These are phyloP conservation scores for Lapara coniferarum DNA, from an alignment of 2,888 invertebrate genomes.

Conservation along the genomic window DNA sequence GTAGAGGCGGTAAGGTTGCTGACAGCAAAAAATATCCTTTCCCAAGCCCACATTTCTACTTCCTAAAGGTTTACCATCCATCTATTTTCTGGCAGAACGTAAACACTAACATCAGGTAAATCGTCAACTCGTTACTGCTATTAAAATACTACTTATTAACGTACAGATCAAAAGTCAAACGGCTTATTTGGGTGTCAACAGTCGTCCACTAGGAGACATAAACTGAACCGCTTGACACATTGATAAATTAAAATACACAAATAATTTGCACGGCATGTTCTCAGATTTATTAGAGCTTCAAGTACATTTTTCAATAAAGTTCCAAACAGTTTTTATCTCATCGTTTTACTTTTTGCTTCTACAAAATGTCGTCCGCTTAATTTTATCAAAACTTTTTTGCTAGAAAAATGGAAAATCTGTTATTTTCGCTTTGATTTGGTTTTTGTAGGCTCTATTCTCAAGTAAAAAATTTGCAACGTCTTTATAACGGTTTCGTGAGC, in stretches of 20 bases:
- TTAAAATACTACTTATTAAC: not conserved
- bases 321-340: slow-evolving; percentile 15
- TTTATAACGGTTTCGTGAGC: not conserved
- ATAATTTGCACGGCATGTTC: not conserved
- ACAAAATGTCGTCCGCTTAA: slow-evolving; percentile 3
- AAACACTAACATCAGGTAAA: too few species aligned
- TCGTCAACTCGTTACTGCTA: too few species aligned
- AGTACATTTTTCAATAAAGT: slow-evolving; percentile 11
- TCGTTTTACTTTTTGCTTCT: not conserved
- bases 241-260: not conserved
- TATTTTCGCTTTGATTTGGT: not conserved
- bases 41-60: too few species aligned
- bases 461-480: slow-evolving; percentile 11
- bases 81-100: too few species aligned
- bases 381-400: slow-evolving; percentile 19
- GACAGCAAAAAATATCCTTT: too few species aligned
- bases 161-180: not conserved
- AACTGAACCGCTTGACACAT: slow-evolving; percentile 2
- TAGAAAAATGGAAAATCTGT: not conserved
- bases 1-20: too few species aligned
- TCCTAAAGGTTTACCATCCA: too few species aligned
- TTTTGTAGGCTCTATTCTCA: slow-evolving; percentile 5
- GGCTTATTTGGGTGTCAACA: not conserved
- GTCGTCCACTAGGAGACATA: not conserved
- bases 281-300: slow-evolving; percentile 8